Evolutionary conservation across 2,797 vertebrate genomes (phyloP).

Genomic region (Karalla daura): DNA sequence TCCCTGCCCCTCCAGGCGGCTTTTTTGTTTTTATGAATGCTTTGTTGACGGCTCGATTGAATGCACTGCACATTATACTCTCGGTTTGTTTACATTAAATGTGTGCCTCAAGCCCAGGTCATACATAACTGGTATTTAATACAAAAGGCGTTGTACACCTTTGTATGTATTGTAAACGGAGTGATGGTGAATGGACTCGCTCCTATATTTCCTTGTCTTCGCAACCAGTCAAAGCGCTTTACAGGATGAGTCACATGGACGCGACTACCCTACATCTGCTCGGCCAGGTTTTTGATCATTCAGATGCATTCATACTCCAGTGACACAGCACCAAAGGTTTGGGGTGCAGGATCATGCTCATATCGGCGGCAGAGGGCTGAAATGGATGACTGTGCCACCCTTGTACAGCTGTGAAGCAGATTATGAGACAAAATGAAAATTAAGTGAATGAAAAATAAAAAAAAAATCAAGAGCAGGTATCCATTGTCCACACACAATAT

Average conservation of each 20-base stretch:
- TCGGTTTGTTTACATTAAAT: background rate
- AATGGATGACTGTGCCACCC: no score
- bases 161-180: background rate
- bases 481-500: background rate
- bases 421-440: background rate
- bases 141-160: background rate
- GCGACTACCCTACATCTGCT: no score
- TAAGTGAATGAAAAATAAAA: background rate
- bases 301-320: no score
- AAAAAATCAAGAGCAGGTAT: background rate
- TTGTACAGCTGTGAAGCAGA: background rate
- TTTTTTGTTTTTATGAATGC: background rate
- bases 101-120: background rate
- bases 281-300: no score
- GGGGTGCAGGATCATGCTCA: no score
- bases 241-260: no score
- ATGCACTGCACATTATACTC: background rate
- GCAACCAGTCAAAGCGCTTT: no score
- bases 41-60: background rate
- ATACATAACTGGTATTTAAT: background rate
- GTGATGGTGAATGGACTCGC: no score
- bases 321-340: no score
- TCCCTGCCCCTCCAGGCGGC: background rate
- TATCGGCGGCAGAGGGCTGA: no score
- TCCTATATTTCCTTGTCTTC: no score